phyloP scores from a whole-genome alignment of 2,888 invertebrate genomes.

The Trichacis sp. region DNA sequence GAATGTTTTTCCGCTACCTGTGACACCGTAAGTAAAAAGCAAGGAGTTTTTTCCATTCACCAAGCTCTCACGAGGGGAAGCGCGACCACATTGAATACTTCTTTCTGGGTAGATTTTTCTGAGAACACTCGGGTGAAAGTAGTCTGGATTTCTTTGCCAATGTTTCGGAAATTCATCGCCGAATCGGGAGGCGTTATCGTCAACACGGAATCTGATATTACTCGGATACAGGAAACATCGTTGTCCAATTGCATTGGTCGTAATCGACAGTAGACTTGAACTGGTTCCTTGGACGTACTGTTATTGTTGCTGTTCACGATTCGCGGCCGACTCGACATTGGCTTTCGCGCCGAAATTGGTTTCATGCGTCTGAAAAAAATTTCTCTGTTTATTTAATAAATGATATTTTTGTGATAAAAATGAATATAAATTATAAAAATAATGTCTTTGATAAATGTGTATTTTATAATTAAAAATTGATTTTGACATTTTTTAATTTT shows the following conservation, averaged over 20 bases:
- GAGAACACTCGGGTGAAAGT: slow-evolving; percentile 90
- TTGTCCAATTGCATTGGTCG: slow-evolving; percentile 81
- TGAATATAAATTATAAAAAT: too few species aligned
- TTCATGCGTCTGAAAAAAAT: slow-evolving; percentile 60
- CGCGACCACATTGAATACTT: slow-evolving; percentile 86
- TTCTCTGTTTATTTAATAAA: too few species aligned
- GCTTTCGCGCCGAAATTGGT: slow-evolving; percentile 58
- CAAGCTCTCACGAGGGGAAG: slow-evolving; percentile 86
- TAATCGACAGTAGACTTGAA: slow-evolving; percentile 90
- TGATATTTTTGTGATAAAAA: too few species aligned
- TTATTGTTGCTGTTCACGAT: slow-evolving; percentile 11
- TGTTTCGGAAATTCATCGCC: slow-evolving; percentile 73
- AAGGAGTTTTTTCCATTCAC: slow-evolving; percentile 92
- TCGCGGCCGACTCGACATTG: slow-evolving; percentile 48
- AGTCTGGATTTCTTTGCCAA: slow-evolving; percentile 79
- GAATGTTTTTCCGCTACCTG: slow-evolving; percentile 96
- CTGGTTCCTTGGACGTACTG: slow-evolving; percentile 75
- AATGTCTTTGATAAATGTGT: too few species aligned
- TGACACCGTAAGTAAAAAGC: slow-evolving; percentile 97
- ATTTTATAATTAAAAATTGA: too few species aligned
- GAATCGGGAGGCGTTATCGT: slow-evolving; percentile 77
- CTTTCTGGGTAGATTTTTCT: slow-evolving; percentile 82
- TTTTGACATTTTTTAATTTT: too few species aligned
- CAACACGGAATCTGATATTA: slow-evolving; percentile 78
- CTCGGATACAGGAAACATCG: slow-evolving; percentile 77